Evolutionary conservation across 1,140 invertebrate genomes (phyloP).

Genomic region (Drosophila bipectinata): DNA sequence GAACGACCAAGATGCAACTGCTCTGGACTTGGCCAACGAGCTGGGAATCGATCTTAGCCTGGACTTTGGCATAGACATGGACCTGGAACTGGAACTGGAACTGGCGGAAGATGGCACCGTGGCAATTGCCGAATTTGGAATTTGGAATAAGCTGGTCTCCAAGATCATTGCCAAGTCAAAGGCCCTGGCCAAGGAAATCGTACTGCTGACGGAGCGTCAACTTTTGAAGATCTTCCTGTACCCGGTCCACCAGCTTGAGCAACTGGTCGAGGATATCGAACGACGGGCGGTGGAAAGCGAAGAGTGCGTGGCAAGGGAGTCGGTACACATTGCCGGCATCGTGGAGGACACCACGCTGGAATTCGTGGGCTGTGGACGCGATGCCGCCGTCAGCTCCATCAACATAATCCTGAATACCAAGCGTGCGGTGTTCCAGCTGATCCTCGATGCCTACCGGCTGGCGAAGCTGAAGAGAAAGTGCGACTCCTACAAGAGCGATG

Average conservation of each 20-base stretch:
- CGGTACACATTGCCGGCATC: constrained; percentile 16
- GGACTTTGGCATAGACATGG: neutral
- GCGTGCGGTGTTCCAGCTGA: constrained; percentile 41
- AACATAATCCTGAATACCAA: constrained; percentile 40
- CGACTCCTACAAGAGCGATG: neutral
- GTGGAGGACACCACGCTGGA: constrained; percentile 31
- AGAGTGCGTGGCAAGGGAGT: constrained; percentile 39
- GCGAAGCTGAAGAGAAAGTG: neutral
- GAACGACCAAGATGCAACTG: neutral
- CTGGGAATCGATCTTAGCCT: neutral
- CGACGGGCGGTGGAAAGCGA: constrained; percentile 35
- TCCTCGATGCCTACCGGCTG: constrained; percentile 33
- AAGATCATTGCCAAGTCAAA: constrained; percentile 19
- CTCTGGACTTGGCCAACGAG: neutral
- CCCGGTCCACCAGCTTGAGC: constrained; percentile 42
- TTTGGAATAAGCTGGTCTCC: constrained; percentile 23
- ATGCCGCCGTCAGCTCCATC: constrained; percentile 34
- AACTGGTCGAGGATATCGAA: constrained; percentile 37
- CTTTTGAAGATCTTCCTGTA: constrained; percentile 55
- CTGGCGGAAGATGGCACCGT: neutral
- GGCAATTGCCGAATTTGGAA: constrained; percentile 18
- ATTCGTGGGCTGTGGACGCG: constrained; percentile 36
- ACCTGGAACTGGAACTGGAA: neutral
- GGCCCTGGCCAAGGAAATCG: constrained; percentile 20
- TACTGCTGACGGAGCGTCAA: constrained; percentile 37